These are phyloP conservation scores for Bucorvus abyssinicus DNA, from an alignment of 2,797 vertebrate genomes.

Conservation along the genomic window DNA sequence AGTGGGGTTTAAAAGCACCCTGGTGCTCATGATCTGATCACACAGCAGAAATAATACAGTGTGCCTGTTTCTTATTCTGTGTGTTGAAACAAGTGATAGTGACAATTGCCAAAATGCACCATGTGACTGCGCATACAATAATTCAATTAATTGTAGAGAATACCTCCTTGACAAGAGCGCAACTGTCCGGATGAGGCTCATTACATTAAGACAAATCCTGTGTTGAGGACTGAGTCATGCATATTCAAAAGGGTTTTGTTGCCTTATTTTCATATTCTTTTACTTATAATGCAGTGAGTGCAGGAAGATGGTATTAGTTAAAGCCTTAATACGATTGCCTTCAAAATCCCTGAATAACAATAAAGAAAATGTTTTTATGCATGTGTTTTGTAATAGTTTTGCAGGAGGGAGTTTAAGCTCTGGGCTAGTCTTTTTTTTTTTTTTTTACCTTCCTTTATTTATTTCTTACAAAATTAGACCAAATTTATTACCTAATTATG, in stretches of 20 bases:
- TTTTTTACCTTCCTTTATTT: neutral
- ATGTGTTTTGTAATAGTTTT: neutral
- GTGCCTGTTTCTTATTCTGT: neutral
- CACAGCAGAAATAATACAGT: neutral
- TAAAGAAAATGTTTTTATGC: neutral
- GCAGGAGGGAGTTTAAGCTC: neutral
- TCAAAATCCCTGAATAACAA: constrained; percentile 70
- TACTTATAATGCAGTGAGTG: constrained; percentile 66
- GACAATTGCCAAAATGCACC: neutral
- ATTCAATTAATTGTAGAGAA: constrained; percentile 11
- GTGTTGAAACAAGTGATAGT: neutral
- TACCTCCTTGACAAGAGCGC: neutral
- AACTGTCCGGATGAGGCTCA: neutral
- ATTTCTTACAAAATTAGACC: neutral
- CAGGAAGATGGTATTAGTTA: constrained; percentile 68
- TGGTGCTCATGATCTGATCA: neutral
- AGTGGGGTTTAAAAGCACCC: neutral
- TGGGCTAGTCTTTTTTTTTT: neutral
- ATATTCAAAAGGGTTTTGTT: constrained; percentile 12
- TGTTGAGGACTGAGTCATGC: neutral
- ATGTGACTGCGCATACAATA: neutral
- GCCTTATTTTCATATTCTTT: neutral
- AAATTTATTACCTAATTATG: neutral
- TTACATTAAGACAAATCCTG: neutral
- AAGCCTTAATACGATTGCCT: constrained; percentile 61